Evolutionary conservation across 1,140 invertebrate genomes (phyloP), one percentile per base, ranked within the genome.

Genomic region (Solen grandis): DNA sequence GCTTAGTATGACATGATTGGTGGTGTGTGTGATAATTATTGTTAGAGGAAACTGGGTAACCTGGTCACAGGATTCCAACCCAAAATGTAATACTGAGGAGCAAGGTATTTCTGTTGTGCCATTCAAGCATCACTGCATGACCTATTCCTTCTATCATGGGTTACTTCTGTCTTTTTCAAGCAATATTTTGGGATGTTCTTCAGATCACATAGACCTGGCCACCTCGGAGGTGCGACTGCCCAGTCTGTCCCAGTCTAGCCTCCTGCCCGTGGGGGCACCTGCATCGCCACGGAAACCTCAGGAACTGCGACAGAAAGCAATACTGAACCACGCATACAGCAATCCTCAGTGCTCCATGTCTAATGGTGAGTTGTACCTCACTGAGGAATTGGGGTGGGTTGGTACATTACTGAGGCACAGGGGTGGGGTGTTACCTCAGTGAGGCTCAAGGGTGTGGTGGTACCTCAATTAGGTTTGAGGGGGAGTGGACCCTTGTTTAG

Each of bases 311-410:
- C 88, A 90, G 57, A 77, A 85, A 72, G 89, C 89, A 62, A 90
- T 90, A 54, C 78, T 90, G 5, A 89, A 90, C 72, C 88, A 90
- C 65, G 89, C 89, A 38, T 90, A 90, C 79, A 89, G 87, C 80
- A 90, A 90, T 46, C 89, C 89, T 29, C 89, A 90, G 83, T 90
- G 87, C 62, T 82, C 89, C 65, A 63, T 86, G 13, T 90, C 88
- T 10, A 75, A 84, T 77, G 84, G 87, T 90, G 75, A 81, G 83
- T 76, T 41, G 35, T 38, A 50, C 8, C 8, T 19, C 14, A 50
- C 27, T 14, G 10, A 10, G 41, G 19, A 19, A 46, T 46, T 10
- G 8, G 41, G 8, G 41, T 46, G 41, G 41, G 41, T 10, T 10
- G 41, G 41, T 46, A 46, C 41, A 46, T 46, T 10, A 10, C 19